Evolutionary conservation across 2,797 vertebrate genomes (phyloP).

Genomic region (Natrix natrix): DNA sequence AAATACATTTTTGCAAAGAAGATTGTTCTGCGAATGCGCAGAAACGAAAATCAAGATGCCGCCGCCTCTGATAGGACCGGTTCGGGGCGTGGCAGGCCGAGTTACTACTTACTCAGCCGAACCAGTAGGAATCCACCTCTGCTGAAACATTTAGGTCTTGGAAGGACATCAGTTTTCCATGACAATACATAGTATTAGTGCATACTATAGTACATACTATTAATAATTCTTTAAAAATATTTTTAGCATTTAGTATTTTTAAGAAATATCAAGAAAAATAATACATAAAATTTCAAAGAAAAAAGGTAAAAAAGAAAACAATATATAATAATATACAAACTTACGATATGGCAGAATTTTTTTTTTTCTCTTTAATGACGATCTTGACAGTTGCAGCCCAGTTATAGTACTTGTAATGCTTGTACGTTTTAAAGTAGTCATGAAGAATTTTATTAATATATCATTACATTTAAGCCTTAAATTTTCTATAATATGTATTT

Average conservation of each 20-base stretch:
- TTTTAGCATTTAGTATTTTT: neutral
- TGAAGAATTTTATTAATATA: neutral
- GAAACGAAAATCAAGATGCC: too few relatives aligned
- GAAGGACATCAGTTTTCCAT: neutral
- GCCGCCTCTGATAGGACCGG: too few relatives aligned
- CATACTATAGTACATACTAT: neutral
- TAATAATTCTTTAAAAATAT: neutral
- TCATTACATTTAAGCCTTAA: neutral
- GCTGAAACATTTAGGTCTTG: neutral
- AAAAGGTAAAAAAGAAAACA: neutral
- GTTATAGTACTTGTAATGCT: neutral
- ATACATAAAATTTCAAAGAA: neutral
- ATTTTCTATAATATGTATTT: neutral
- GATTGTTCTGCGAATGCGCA: too few relatives aligned
- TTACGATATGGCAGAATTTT: neutral
- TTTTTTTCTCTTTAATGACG: neutral
- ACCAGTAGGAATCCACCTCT: too few relatives aligned
- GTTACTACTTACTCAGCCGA: too few relatives aligned
- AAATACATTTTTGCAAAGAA: too few relatives aligned
- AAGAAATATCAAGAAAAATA: neutral
- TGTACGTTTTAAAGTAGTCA: neutral
- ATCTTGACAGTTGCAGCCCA: neutral
- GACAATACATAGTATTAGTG: neutral
- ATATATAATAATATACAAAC: neutral
- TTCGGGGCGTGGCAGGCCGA: too few relatives aligned